Evolutionary conservation across 1,140 invertebrate species (phyloP).

Genomic region (Lordiphosa mommai): DNA sequence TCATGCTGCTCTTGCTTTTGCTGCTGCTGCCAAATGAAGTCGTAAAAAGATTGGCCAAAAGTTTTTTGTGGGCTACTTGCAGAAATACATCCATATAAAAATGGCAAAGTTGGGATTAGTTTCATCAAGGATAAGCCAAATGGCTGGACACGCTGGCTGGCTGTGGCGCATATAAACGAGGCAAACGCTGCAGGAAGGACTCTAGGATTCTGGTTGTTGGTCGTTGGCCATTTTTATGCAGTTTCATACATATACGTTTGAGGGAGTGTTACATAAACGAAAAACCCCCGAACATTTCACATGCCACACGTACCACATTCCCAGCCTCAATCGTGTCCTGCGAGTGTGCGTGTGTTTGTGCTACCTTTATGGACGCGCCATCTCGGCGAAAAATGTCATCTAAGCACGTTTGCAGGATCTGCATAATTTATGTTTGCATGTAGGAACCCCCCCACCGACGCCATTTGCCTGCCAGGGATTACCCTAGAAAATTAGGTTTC

Average conservation of each 20-base stretch:
- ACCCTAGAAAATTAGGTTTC: slow-evolving; percentile 78
- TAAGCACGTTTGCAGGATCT: slow-evolving; percentile 79
- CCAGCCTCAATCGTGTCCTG: neutral
- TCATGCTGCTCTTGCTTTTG: slow-evolving; percentile 41
- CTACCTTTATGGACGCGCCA: slow-evolving; percentile 62
- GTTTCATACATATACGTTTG: slow-evolving; percentile 16
- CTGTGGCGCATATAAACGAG: slow-evolving; percentile 49
- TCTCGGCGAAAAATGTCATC: slow-evolving; percentile 66
- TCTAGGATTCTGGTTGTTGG: slow-evolving; percentile 23
- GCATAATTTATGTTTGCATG: slow-evolving; percentile 78
- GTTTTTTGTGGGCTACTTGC: slow-evolving; percentile 69
- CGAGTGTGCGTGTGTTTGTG: slow-evolving; percentile 19
- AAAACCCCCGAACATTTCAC: slow-evolving; percentile 3
- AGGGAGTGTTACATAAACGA: slow-evolving; percentile 41
- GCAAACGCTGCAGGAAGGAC: slow-evolving; percentile 21
- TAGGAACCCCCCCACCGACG: slow-evolving; percentile 19
- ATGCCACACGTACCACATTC: neutral
- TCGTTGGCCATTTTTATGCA: slow-evolving; percentile 71
- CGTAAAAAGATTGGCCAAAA: slow-evolving; percentile 77
- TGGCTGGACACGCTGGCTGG: slow-evolving; percentile 59
- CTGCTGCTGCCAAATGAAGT: slow-evolving; percentile 64
- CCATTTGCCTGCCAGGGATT: slow-evolving; percentile 54
- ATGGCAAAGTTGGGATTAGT: slow-evolving; percentile 75
- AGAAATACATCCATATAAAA: slow-evolving; percentile 75
- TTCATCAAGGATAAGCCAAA: slow-evolving; percentile 78